Base-by-base conservation (phyloP, 2,797 vertebrate genomes). In the Pelobates cultripes region DNA sequence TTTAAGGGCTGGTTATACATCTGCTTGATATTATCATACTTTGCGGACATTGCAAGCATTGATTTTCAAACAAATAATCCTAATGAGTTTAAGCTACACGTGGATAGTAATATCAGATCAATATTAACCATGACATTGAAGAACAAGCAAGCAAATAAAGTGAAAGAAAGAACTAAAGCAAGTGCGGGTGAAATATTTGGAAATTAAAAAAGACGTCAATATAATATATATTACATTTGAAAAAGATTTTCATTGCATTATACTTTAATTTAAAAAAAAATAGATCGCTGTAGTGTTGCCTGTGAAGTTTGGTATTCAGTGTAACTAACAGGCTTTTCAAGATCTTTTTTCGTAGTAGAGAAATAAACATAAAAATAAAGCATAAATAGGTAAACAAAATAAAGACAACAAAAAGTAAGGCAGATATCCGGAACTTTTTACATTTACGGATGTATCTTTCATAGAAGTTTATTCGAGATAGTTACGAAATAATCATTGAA, bases 1-100 rank as follows among this genome's bases (percentile, higher is more conserved):
- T 73, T 43, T 79, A 13, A 73, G 42, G 57, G 77, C 43, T 42
- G 7, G 41, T 51, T 82, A 84, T 87, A 86, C 87, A 89, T 89
- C 88, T 87, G 88, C 73, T 70, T 70, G 57, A 81, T 70, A 75
- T 75, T n/a, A 75, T 70, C 53, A 81, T 81, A 71, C 71, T 75
- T 75, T 69, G 44, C n/a, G 70, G 47, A 70, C 8, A 55, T 67
- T 63, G 13, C 55, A 61, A 28, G n/a, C 67, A 81, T 81, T 70
- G 73, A 81, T 81, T 71, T 71, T 81, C 73, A 66, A 76, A 69
- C 53, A 43, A 81, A 76, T 81, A 70, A 73, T 70, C 79, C 17
- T 76, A 70, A 81, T 81, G 73, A 81, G 61, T 81, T 51, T 76
- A 76, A 55, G 40, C 44, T 76, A 43, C 57, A 81, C 44, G 63